phyloP scores from a whole-genome alignment of 2,113 vertebrate species.

The Pseudorasbora parva region DNA sequence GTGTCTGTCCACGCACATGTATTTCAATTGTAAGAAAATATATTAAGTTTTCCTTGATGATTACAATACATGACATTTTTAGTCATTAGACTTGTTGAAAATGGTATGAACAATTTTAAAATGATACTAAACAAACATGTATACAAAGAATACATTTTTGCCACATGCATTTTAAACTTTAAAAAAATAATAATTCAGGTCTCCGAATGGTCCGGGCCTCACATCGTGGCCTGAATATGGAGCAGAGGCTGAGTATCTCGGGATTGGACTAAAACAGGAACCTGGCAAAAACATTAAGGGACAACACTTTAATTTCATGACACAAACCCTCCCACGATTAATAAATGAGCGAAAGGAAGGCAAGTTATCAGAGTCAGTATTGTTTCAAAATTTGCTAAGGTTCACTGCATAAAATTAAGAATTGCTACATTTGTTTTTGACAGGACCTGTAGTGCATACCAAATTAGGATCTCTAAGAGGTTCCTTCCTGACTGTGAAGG shows the following conservation, averaged over 20 bases:
- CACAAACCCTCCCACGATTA: conserved; percentile 67
- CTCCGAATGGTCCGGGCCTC: conserved; percentile 72
- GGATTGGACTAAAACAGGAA: conserved; percentile 65
- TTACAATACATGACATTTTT: too few relatives aligned
- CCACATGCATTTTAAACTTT: neutral
- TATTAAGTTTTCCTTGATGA: too few relatives aligned
- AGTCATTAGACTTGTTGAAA: too few relatives aligned
- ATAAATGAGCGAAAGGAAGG: conserved; percentile 44
- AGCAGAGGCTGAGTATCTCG: conserved; percentile 66
- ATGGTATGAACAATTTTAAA: neutral
- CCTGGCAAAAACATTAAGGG: conserved; percentile 63
- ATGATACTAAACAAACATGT: neutral
- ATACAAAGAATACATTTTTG: neutral
- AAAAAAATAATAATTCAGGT: too few relatives aligned
- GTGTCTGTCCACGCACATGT: too few relatives aligned
- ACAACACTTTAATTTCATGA: conserved; percentile 68
- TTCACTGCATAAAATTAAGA: neutral
- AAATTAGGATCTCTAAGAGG: conserved; percentile 77
- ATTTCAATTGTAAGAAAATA: too few relatives aligned
- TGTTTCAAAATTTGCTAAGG: neutral
- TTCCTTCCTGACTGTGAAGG: conserved; percentile 66
- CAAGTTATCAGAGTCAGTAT: neutral
- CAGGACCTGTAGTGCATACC: conserved; percentile 72
- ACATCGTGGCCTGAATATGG: conserved; percentile 73
- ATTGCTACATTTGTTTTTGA: neutral